Conservation (phyloP, 2,113 vertebrate species). For the Nansenia antarctica region DNA sequence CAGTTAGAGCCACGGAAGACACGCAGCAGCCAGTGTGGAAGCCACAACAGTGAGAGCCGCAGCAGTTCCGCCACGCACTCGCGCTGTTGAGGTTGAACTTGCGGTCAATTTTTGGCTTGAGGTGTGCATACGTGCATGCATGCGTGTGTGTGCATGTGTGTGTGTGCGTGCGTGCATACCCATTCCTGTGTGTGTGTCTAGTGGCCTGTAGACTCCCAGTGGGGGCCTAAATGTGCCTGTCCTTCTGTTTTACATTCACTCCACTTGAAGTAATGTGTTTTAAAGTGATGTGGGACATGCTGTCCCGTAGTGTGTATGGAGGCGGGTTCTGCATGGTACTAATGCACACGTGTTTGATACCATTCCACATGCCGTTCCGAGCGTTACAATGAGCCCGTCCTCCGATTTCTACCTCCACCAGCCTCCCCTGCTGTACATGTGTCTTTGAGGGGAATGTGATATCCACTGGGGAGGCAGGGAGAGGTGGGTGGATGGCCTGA, state of each 20-base stretch:
- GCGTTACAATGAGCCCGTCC: too few relatives aligned
- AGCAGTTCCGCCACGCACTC: too few relatives aligned
- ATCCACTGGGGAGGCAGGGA: neutral
- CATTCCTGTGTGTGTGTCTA: neutral
- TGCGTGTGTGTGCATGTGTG: neutral
- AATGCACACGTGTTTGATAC: too few relatives aligned
- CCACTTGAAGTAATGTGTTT: neutral
- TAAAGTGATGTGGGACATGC: too few relatives aligned
- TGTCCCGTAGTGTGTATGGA: neutral
- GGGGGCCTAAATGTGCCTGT: neutral
- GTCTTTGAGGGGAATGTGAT: neutral
- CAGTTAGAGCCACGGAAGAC: too few relatives aligned
- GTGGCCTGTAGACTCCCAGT: neutral
- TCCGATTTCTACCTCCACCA: neutral
- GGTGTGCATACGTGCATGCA: neutral
- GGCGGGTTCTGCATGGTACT: too few relatives aligned
- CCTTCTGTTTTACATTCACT: neutral
- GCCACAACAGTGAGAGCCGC: too few relatives aligned
- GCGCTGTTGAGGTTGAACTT: too few relatives aligned
- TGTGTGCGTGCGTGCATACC: neutral
- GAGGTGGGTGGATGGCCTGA: slow-evolving; percentile 2
- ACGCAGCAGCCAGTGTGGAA: too few relatives aligned
- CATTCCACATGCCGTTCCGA: too few relatives aligned
- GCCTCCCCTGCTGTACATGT: too few relatives aligned
- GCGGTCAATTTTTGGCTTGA: neutral